Conservation (phyloP, 2,113 vertebrate species). For the Gallinago jamesoni region DNA sequence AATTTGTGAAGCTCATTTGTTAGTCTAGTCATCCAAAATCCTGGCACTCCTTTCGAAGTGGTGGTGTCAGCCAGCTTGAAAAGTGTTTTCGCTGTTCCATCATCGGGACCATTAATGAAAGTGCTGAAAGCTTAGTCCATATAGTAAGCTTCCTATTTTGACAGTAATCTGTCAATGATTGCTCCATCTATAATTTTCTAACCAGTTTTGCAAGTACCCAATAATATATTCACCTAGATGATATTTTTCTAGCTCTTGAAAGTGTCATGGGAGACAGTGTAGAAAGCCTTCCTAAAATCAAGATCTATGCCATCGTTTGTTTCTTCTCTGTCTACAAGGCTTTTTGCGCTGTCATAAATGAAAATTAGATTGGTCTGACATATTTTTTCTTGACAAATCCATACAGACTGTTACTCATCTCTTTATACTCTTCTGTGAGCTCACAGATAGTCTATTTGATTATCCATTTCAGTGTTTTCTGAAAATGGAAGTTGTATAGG, state of each 20-base stretch:
- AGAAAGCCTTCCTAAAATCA: constrained; percentile 30
- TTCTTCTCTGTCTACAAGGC: constrained; percentile 35
- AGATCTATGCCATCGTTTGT: constrained; percentile 22
- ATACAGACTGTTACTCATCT: constrained; percentile 25
- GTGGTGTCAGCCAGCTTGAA: constrained; percentile 21
- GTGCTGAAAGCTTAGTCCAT: constrained; percentile 20
- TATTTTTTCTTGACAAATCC: constrained; percentile 49
- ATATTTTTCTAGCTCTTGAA: constrained; percentile 29
- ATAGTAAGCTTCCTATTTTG: constrained; percentile 6
- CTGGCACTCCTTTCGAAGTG: background rate
- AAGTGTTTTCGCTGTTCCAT: background rate
- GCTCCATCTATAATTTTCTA: constrained; percentile 52
- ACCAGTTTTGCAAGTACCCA: background rate
- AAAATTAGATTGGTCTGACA: constrained; percentile 42
- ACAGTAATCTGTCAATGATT: constrained; percentile 53
- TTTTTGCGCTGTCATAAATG: constrained; percentile 36
- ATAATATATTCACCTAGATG: constrained; percentile 15
- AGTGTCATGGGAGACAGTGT: background rate
- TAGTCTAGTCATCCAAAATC: background rate
- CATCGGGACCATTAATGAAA: background rate
- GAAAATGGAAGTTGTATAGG: background rate
- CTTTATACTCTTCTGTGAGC: constrained; percentile 1
- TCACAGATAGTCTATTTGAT: constrained; percentile 19
- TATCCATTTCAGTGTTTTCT: constrained; percentile 25
- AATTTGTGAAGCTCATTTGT: background rate